phyloP scores from a whole-genome alignment of 2,797 vertebrate genomes.

The Megalops cyprinoides region DNA sequence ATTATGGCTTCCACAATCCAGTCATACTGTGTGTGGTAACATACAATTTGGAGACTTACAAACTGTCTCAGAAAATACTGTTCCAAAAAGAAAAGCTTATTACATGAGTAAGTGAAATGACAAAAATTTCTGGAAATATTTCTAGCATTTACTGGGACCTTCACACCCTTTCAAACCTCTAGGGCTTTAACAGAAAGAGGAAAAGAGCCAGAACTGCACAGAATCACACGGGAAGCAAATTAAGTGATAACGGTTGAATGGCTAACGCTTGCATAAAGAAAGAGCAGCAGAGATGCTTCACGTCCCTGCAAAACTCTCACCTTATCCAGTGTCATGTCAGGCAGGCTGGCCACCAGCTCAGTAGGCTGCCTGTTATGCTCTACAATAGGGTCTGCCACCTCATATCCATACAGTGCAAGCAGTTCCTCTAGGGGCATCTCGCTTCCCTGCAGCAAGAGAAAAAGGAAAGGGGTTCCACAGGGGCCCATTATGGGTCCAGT shows the following conservation, averaged over 20 bases:
- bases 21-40: too few relatives aligned
- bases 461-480: slow-evolving; percentile 33
- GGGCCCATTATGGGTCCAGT: not conserved
- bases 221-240: too few relatives aligned
- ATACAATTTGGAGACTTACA: too few relatives aligned
- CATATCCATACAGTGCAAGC: slow-evolving; percentile 89
- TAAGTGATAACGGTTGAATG: too few relatives aligned
- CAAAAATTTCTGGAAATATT: too few relatives aligned
- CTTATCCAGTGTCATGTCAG: slow-evolving; percentile 88
- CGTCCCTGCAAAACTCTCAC: slow-evolving; percentile 62
- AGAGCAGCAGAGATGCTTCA: not conserved
- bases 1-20: too few relatives aligned
- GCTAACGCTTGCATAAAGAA: not conserved
- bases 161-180: too few relatives aligned
- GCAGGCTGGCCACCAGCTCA: slow-evolving; percentile 74
- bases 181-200: too few relatives aligned
- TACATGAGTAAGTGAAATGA: too few relatives aligned
- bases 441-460: slow-evolving; percentile 71
- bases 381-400: slow-evolving; percentile 77
- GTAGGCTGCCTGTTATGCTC: slow-evolving; percentile 83
- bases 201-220: too few relatives aligned
- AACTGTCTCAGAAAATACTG: not conserved
- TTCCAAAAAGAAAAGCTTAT: too few relatives aligned
- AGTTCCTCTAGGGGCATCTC: slow-evolving; percentile 92
- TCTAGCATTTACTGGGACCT: too few relatives aligned